Conservation (phyloP, 2,888 invertebrate genomes). For the Polydesmus complanatus region DNA sequence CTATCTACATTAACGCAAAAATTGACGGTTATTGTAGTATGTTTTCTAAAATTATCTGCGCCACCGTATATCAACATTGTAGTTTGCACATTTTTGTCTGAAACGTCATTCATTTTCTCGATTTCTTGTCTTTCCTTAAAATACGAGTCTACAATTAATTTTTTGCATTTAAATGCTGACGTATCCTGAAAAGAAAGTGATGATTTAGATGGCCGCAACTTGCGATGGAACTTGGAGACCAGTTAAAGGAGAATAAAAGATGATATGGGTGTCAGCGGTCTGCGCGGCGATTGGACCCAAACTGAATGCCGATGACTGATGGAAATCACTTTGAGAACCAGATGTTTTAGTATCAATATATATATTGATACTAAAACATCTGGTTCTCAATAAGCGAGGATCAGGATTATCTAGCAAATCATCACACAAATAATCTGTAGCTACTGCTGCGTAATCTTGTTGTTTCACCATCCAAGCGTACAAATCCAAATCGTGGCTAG, state of each 20-base stretch:
- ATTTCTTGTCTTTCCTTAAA: constrained; percentile 79
- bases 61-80: constrained; percentile 32
- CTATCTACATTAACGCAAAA: constrained; percentile 75
- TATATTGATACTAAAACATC: too few relatives aligned
- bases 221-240: constrained; percentile 83
- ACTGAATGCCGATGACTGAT: constrained; percentile 21
- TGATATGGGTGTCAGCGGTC: constrained; percentile 79
- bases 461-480: constrained; percentile 96
- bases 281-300: constrained; percentile 27
- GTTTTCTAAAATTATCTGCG: constrained; percentile 26
- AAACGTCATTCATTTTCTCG: constrained; percentile 28
- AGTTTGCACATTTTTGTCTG: constrained; percentile 58
- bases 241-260: constrained; percentile 79
- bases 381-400: neutral
- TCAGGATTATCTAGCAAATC: neutral
- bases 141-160: constrained; percentile 75
- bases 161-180: constrained; percentile 83
- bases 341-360: constrained; percentile 9
- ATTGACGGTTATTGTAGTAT: constrained; percentile 76
- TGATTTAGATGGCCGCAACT: too few relatives aligned
- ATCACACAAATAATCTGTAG: constrained; percentile 3
- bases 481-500: constrained; percentile 47
- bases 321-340: constrained; percentile 5
- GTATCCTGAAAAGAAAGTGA: too few relatives aligned
- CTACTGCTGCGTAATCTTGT: constrained; percentile 42